Conservation (phyloP, 2,888 invertebrate species). For the Sialis fuliginosa region DNA sequence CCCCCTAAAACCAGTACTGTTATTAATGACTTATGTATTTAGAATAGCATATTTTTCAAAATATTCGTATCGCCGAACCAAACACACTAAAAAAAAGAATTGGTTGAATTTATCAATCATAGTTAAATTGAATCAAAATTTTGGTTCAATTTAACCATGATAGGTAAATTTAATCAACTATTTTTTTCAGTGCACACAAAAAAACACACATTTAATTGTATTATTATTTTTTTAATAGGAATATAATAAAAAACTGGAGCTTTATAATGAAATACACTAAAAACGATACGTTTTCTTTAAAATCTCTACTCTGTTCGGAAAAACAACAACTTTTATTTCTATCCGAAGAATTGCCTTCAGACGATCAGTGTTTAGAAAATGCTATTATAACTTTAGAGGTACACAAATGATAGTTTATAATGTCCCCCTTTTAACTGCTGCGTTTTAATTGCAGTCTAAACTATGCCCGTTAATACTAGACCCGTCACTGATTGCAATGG, state of each 20-base stretch:
- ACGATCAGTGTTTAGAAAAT: constrained; percentile 63
- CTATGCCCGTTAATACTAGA: constrained; percentile 72
- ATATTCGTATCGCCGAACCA: too few relatives aligned
- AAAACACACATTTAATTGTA: too few relatives aligned
- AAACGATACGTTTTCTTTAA: constrained; percentile 16
- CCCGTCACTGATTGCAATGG: constrained; percentile 66
- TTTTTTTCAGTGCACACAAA: too few relatives aligned
- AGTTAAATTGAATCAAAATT: too few relatives aligned
- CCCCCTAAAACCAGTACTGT: too few relatives aligned
- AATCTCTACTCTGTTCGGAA: constrained; percentile 43
- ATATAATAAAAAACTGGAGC: constrained; percentile 20
- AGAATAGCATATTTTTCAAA: too few relatives aligned
- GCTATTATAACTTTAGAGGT: constrained; percentile 63
- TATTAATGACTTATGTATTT: too few relatives aligned
- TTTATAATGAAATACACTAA: constrained; percentile 13
- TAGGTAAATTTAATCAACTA: too few relatives aligned
- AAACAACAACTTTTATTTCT: constrained; percentile 73
- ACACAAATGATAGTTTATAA: constrained; percentile 7
- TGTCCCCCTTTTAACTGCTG: not conserved
- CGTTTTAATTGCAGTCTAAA: constrained; percentile 19
- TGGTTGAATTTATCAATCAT: too few relatives aligned
- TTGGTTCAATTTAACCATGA: too few relatives aligned
- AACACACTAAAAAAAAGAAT: too few relatives aligned
- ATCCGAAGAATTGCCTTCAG: constrained; percentile 65
- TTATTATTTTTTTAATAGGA: constrained; percentile 11